phyloP scores from a whole-genome alignment of 2,888 invertebrate species.

The Leptinotarsa peninsularis region DNA sequence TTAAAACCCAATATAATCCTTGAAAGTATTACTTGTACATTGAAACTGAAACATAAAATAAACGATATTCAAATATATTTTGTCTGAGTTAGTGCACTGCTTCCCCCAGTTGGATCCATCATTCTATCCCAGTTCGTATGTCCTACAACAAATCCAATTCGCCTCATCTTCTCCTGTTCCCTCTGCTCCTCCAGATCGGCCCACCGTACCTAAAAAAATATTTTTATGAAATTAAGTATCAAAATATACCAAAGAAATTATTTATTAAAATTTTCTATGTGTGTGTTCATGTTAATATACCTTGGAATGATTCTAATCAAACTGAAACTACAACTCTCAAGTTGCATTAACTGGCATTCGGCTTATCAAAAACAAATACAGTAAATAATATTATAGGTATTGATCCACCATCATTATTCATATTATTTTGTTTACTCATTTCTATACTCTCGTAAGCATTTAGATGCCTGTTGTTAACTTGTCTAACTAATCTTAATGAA shows the following conservation, averaged over 20 bases:
- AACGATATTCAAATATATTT: conserved; percentile 79
- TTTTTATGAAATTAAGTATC: background rate
- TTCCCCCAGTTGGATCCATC: conserved; percentile 91
- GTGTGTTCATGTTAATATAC: too few relatives aligned
- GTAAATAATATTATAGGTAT: too few relatives aligned
- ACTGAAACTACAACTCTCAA: too few relatives aligned
- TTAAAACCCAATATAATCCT: conserved; percentile 2
- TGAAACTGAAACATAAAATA: conserved; percentile 20
- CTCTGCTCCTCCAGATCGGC: conserved; percentile 96
- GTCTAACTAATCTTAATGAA: too few relatives aligned
- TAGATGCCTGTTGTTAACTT: too few relatives aligned
- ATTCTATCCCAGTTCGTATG: conserved; percentile 96
- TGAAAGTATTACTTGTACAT: conserved; percentile 11
- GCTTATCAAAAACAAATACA: too few relatives aligned
- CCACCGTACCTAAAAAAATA: conserved; percentile 87
- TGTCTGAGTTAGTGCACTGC: conserved; percentile 87
- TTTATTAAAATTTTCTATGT: background rate
- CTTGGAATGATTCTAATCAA: too few relatives aligned
- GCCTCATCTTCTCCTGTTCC: conserved; percentile 91
- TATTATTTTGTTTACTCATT: too few relatives aligned
- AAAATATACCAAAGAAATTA: background rate
- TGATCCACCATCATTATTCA: too few relatives aligned
- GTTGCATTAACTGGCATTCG: too few relatives aligned
- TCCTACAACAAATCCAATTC: conserved; percentile 96
- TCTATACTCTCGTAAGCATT: too few relatives aligned